Base-by-base conservation (phyloP, 2,888 invertebrate species). In the Acleris holmiana region DNA sequence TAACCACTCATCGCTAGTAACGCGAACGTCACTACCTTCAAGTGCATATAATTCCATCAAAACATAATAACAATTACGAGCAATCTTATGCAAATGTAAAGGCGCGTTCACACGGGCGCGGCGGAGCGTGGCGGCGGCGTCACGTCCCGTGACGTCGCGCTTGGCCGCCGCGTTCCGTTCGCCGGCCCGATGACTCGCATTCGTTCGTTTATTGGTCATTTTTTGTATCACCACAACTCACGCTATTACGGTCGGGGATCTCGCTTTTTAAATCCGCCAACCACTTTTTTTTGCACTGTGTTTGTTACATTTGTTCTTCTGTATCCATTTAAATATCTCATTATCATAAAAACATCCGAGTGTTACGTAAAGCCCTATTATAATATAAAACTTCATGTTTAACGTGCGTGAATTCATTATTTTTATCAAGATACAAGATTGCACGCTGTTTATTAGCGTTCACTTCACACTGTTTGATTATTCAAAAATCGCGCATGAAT, bases 261-360 rank as follows among this genome's bases (percentile, higher is more conserved):
- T 87, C 86, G 86, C 86, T 87, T 88, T 76, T 86, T 85, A 83
- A 84, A 85, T 82, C 83, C 82, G 83, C 84, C 82, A 78, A 76
- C 78, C 67, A 68, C 70, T 62, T 53, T 66, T n/a, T 66, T 66
- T 66, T 60, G 46, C 56, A 61, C 40, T 56, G 46, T 57, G 35
- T 35, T 35, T 13, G 35, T 35, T 35, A 35, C 35, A 13, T 35
- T 35, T 35, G 13, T 35, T n/a, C 4, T 35, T 35, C 10, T 35
- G 35, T 13, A 13, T 35, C 35, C 13, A 35, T 35, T 35, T 35
- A 13, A 35, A 35, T 35, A 35, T 13, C 13, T 8, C 10, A 6
- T 15, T 40, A n/a, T 44, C 29, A 35, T 46, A 53, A 61, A 61
- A 61, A 54, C 40, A 23, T 54, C 18, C 19, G 35, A 7, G 51